phyloP scores from a whole-genome alignment of 2,113 vertebrate species.

The Sarotherodon lohbergeri region DNA sequence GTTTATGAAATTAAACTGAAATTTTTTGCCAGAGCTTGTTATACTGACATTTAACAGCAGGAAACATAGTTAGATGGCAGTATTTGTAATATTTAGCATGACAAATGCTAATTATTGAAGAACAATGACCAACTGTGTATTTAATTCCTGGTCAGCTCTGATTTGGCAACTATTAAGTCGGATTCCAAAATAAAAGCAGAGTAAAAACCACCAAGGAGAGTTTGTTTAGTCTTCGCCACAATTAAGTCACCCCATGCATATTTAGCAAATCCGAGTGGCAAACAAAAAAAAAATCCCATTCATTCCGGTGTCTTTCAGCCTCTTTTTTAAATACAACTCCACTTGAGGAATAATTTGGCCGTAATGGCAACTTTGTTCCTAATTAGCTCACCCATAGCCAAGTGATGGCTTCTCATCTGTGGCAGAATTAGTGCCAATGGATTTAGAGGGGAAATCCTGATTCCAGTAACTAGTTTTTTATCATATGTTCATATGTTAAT shows the following conservation, averaged over 20 bases:
- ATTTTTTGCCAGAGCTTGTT: accelerated
- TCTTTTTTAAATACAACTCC: not conserved
- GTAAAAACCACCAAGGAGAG: not conserved
- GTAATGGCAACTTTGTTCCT: not conserved
- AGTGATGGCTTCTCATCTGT: conserved; percentile 3
- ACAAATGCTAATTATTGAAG: not conserved
- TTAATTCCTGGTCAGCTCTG: not conserved
- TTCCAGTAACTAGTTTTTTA: not conserved
- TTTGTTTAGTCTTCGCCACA: not conserved
- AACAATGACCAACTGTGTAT: not conserved
- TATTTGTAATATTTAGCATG: not conserved
- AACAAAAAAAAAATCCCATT: not conserved
- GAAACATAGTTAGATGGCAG: not conserved
- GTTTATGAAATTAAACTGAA: not conserved
- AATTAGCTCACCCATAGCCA: conserved; percentile 18
- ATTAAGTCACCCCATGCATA: not conserved
- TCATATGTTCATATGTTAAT: conserved; percentile 8
- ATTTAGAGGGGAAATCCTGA: conserved; percentile 12
- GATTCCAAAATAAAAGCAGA: not conserved
- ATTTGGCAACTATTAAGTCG: not conserved
- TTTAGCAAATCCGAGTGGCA: not conserved
- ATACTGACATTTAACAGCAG: not conserved
- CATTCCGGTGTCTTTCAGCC: not conserved
- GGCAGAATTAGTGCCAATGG: conserved; percentile 16
- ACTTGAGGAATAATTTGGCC: not conserved